These are phyloP conservation scores for Amorpha juglandis DNA, from an alignment of 2,888 invertebrate genomes.

Conservation along the genomic window DNA sequence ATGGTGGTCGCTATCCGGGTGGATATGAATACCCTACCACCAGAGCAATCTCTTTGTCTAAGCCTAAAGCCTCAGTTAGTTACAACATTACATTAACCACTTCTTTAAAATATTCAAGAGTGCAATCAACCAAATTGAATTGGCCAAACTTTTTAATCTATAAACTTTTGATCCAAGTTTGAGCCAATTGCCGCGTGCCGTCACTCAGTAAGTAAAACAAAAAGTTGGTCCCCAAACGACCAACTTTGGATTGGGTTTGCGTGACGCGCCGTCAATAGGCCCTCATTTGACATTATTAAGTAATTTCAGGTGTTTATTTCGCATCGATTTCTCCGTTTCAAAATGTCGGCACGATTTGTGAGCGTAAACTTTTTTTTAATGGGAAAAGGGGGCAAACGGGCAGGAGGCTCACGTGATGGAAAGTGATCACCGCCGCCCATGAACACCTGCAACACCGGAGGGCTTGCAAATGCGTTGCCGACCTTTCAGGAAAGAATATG, in stretches of 20 bases:
- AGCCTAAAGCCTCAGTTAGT: too few relatives aligned
- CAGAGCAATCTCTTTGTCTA: too few relatives aligned
- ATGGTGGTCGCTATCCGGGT: too few relatives aligned
- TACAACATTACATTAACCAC: too few relatives aligned
- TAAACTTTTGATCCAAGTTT: slow-evolving; percentile 19
- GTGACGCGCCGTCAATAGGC: not conserved
- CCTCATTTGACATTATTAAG: not conserved
- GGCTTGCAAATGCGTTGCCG: too few relatives aligned
- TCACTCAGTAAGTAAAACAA: slow-evolving; percentile 17
- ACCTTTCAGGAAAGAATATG: too few relatives aligned
- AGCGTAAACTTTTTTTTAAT: too few relatives aligned
- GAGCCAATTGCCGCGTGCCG: slow-evolving; percentile 13
- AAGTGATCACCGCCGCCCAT: too few relatives aligned
- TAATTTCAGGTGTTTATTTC: slow-evolving; percentile 1
- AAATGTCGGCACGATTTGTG: not conserved
- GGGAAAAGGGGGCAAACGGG: too few relatives aligned
- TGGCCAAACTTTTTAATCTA: slow-evolving; percentile 20
- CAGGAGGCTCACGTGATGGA: too few relatives aligned
- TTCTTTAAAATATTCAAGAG: slow-evolving; percentile 16
- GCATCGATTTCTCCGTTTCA: not conserved
- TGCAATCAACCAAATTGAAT: slow-evolving; percentile 19
- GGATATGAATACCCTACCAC: too few relatives aligned
- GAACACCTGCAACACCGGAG: too few relatives aligned
- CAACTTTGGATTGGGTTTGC: slow-evolving; percentile 13
- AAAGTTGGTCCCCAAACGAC: not conserved